Base-by-base conservation (phyloP, 2,113 vertebrate genomes). In the Paedocypris sp. region DNA sequence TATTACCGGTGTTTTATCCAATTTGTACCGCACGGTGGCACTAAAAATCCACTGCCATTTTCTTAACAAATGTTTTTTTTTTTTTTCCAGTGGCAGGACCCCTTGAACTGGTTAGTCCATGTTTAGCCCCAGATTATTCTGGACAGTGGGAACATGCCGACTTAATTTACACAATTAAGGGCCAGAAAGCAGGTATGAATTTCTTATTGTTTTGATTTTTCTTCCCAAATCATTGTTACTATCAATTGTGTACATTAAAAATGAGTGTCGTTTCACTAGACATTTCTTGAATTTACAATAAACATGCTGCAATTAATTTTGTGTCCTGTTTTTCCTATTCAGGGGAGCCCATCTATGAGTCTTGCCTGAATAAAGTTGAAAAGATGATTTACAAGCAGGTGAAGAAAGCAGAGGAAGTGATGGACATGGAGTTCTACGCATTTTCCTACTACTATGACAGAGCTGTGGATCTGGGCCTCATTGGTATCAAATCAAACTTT, bases 361-460 rank as follows among this genome's bases (percentile, higher is more conserved):
- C 88, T 12, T 98, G 93, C 61, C 79, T 75, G 7, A 72, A 36
- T 52, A 84, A 85, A 59, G 89, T 98, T 60, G 78, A 85, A 5
- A 87, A 90, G 66, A 59, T 92, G 69, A 85, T 98, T 10, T 83
- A 67, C 42, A 80, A 61, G 47, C 90, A 85, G 66, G 85, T 98
- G 42, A 75, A 78, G 18, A 83, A 69, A 57, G 79, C 76, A 2
- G 70, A 75, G 1, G 90, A 89, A 65, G 83, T 79, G 2, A 82
- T 80, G 7, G 64, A 83, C 6, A 43, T 87, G 58, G 82, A 90
- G 22, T 94, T 98, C 64, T 96, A 93, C 39, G 89, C 91, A 2
- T 96, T 96, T 73, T 93, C 91, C 43, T 98, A 89, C 75, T 98
- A 97, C 72, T 93, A 93, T 1, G 90, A 97, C 71, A 81, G 83